Conservation (phyloP, 2,888 invertebrate genomes). For the Germaria angustata region DNA sequence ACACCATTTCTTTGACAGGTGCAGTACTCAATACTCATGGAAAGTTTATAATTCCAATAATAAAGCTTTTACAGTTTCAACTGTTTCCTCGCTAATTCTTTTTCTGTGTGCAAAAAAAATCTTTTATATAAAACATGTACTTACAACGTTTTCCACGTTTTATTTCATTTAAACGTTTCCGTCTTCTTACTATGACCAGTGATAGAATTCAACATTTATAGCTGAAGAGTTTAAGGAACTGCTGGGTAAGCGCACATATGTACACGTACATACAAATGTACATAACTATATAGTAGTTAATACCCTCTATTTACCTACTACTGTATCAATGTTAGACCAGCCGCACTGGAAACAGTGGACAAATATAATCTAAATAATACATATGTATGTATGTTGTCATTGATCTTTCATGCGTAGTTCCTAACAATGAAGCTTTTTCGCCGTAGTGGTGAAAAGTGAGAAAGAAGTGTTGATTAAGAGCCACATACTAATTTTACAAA, state of each 20-base stretch:
- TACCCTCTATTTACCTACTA: neutral
- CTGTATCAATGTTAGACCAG: neutral
- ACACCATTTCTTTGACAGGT: no score
- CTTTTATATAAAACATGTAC: no score
- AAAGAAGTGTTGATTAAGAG: neutral
- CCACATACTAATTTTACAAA: neutral
- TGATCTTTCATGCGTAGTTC: slow-evolving; percentile 55
- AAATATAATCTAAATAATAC: neutral
- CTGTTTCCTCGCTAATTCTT: no score
- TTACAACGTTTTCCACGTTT: no score
- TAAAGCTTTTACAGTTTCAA: no score
- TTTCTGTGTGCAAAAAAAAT: no score
- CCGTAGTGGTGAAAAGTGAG: slow-evolving; percentile 10
- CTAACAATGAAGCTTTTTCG: slow-evolving; percentile 4
- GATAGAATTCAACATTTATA: no score
- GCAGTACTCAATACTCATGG: no score
- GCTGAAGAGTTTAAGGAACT: neutral
- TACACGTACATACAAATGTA: neutral
- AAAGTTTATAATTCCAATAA: no score
- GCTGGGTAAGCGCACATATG: neutral
- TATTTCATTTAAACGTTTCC: no score
- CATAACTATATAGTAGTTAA: neutral
- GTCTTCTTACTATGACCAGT: no score
- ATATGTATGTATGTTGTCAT: neutral
- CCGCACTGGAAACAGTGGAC: neutral